Percentiles rank a stretch among this genome's conserved stretches.
Evolutionary conservation across 2,797 vertebrate genomes (phyloP).

Genomic region (Nasua narica): DNA sequence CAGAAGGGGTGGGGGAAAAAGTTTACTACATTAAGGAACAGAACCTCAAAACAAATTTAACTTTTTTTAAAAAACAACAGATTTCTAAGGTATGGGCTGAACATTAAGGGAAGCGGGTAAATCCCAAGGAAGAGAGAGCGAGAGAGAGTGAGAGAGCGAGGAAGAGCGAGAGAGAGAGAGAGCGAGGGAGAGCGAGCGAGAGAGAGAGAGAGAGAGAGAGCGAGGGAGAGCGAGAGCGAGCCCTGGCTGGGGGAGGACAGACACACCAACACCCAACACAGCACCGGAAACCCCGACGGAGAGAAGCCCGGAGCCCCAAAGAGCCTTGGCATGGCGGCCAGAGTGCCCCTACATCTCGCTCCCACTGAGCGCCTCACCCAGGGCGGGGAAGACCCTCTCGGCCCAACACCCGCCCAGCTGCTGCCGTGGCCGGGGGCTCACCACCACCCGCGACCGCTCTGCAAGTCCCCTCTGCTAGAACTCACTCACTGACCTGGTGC

Average conservation of each 20-base stretch:
- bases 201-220: too few species aligned
- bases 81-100: background rate
- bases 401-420: background rate
- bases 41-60: background rate
- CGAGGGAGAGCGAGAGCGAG: background rate
- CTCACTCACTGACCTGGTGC: too few species aligned
- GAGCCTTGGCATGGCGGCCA: too few species aligned
- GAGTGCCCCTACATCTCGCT: accelerated
- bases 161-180: background rate
- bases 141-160: background rate
- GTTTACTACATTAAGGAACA: background rate
- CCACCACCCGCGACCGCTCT: accelerated
- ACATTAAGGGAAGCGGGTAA: background rate
- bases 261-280: background rate
- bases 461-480: background rate
- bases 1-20: background rate
- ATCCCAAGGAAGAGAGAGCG: background rate
- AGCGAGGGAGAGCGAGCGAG: background rate
- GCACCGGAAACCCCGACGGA: accelerated
- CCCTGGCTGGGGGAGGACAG: background rate
- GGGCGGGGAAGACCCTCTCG: background rate
- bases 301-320: too few species aligned
- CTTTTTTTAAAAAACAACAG: background rate
- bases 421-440: accelerated
- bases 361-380: background rate